phyloP scores from a whole-genome alignment of 1,140 invertebrate species.

The Theocolax elegans region DNA sequence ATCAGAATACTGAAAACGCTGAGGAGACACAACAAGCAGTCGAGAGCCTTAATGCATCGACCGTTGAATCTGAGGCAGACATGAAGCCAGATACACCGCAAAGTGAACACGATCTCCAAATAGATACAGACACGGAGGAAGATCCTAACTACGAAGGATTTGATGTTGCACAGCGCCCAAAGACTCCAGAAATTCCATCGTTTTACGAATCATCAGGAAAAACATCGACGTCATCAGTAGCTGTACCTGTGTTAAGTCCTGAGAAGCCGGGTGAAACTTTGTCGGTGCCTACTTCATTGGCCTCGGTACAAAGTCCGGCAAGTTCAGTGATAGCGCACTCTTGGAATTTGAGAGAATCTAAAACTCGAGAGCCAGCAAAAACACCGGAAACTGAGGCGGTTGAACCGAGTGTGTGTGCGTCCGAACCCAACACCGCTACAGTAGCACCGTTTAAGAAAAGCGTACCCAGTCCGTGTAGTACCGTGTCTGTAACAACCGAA shows the following conservation, averaged over 20 bases:
- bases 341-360: conserved; percentile 58
- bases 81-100: conserved; percentile 85
- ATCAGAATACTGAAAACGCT: conserved; percentile 75
- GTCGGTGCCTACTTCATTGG: conserved; percentile 21
- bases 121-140: conserved; percentile 88
- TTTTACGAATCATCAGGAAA: conserved; percentile 63
- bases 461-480: conserved; percentile 42
- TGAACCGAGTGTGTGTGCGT: conserved; percentile 42
- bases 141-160: conserved; percentile 70
- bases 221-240: conserved; percentile 40
- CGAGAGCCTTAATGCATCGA: conserved; percentile 76
- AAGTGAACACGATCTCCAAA: conserved; percentile 85
- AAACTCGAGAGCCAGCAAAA: conserved; percentile 44
- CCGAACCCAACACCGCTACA: conserved; percentile 33
- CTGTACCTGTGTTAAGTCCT: conserved; percentile 32
- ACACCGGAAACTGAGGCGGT: conserved; percentile 46
- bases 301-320: conserved; percentile 49
- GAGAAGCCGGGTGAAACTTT: conserved; percentile 58
- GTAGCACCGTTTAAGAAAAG: conserved; percentile 51
- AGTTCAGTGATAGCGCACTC: conserved; percentile 58
- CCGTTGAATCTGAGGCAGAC: conserved; percentile 72
- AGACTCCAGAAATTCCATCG: conserved; percentile 65
- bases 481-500: conserved; percentile 46
- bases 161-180: conserved; percentile 63
- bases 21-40: conserved; percentile 84